A percentile compares a stretch with the other conserved stretches of the same genome.
Conservation (phyloP, 1,140 invertebrate species). For the Ceratina australensis region DNA sequence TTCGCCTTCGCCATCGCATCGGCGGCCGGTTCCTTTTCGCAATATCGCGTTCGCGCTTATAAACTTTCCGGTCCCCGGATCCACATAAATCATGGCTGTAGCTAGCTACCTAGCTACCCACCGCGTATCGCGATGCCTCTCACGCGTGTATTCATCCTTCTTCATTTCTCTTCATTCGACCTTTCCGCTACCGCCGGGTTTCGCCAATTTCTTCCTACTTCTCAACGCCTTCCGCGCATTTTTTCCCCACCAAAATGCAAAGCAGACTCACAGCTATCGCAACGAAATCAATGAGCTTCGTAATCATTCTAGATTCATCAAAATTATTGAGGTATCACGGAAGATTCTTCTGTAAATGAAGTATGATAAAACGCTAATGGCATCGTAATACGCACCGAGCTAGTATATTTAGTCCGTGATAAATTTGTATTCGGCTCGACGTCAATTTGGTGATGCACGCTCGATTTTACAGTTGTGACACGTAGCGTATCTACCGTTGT, state of each 20-base stretch:
- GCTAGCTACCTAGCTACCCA: not conserved
- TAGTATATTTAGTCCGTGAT: too few relatives aligned
- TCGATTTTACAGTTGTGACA: too few relatives aligned
- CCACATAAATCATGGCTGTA: constrained; percentile 35
- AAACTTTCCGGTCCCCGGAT: constrained; percentile 31
- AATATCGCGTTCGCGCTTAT: constrained; percentile 30
- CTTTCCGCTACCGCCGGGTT: constrained; percentile 1
- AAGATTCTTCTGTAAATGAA: too few relatives aligned
- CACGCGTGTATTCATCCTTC: constrained; percentile 25
- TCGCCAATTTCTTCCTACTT: constrained; percentile 15
- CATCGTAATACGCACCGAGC: too few relatives aligned
- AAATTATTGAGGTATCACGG: too few relatives aligned
- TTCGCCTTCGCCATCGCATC: constrained; percentile 3
- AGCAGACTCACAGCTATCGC: too few relatives aligned
- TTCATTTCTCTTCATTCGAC: constrained; percentile 44
- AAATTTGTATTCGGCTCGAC: too few relatives aligned
- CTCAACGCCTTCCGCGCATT: not conserved
- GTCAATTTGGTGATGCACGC: too few relatives aligned
- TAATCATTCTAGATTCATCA: too few relatives aligned
- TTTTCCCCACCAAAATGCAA: not conserved
- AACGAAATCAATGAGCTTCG: too few relatives aligned
- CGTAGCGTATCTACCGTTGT: constrained; percentile 56
- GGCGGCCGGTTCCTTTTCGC: not conserved
- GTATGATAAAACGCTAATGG: too few relatives aligned
- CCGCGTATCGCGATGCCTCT: constrained; percentile 27